Evolutionary conservation across 2,888 invertebrate genomes (phyloP).

Genomic region (Noctua janthe): DNA sequence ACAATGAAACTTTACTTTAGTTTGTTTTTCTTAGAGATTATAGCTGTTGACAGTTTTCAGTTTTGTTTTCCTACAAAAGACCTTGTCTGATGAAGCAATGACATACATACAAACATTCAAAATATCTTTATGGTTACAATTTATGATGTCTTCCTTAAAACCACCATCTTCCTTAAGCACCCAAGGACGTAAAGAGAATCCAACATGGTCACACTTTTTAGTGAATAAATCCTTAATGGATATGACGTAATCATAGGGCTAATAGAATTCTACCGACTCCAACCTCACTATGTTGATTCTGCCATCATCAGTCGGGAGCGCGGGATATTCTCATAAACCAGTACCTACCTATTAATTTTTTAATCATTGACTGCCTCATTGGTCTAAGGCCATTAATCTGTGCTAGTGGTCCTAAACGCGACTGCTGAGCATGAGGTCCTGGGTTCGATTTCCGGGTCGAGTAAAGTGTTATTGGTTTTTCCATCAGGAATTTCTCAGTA

Average conservation of each 20-base stretch:
- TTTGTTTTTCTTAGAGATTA: conserved; percentile 21
- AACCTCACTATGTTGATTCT: too few species aligned
- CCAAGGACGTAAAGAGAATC: neutral
- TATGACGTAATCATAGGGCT: neutral
- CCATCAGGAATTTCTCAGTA: too few species aligned
- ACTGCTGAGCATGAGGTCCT: too few species aligned
- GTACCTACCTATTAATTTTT: neutral
- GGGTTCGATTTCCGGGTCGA: too few species aligned
- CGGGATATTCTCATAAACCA: neutral
- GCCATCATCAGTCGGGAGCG: neutral
- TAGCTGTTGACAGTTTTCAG: neutral
- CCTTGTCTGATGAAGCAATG: conserved; percentile 23
- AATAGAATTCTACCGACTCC: neutral
- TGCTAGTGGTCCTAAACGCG: too few species aligned
- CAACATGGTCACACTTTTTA: neutral
- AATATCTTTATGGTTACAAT: neutral
- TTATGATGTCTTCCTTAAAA: conserved; percentile 15
- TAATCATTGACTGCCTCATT: too few species aligned
- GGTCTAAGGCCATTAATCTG: too few species aligned
- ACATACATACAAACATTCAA: conserved; percentile 10
- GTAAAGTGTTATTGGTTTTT: too few species aligned
- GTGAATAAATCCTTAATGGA: neutral
- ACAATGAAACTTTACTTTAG: conserved; percentile 15
- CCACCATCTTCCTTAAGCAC: neutral
- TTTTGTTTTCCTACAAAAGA: conserved; percentile 36